These are phyloP conservation scores for Natator depressus DNA, from an alignment of 2,113 vertebrate genomes.

Conservation along the genomic window DNA sequence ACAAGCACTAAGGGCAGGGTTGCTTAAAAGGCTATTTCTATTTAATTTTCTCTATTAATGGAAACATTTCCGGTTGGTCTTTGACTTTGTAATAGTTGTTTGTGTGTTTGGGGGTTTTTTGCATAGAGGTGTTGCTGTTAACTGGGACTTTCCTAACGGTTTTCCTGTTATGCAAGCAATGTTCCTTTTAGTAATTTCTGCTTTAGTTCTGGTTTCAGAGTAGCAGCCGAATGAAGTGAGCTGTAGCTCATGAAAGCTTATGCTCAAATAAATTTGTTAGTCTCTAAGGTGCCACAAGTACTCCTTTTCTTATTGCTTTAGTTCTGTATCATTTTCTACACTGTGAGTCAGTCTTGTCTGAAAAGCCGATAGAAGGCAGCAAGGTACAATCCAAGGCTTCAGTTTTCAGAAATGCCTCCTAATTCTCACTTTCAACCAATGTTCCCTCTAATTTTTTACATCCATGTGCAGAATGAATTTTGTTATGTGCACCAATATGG, in stretches of 20 bases:
- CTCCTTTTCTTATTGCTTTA: not conserved
- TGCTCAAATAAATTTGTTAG: no score
- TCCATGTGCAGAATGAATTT: no score
- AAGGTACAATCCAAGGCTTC: not conserved
- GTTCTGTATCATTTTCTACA: not conserved
- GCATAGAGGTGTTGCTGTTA: not conserved
- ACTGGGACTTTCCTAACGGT: not conserved
- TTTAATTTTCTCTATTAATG: not conserved
- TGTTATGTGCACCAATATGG: no score
- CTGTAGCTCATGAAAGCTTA: no score
- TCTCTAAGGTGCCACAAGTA: no score
- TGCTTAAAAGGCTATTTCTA: not conserved
- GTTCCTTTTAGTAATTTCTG: not conserved
- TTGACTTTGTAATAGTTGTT: not conserved
- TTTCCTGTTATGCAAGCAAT: not conserved
- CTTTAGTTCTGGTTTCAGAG: not conserved
- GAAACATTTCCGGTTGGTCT: not conserved
- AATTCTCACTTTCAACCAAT: no score
- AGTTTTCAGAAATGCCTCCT: not conserved
- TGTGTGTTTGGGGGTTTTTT: not conserved
- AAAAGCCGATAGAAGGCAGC: not conserved
- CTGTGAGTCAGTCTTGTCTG: accelerated
- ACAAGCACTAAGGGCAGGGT: not conserved
- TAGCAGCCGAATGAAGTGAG: no score
- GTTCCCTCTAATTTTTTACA: no score